Evolutionary conservation across 1,140 invertebrate species (phyloP), one percentile per base, ranked within the genome.

Genomic region (Monomorium pharaonis): DNA sequence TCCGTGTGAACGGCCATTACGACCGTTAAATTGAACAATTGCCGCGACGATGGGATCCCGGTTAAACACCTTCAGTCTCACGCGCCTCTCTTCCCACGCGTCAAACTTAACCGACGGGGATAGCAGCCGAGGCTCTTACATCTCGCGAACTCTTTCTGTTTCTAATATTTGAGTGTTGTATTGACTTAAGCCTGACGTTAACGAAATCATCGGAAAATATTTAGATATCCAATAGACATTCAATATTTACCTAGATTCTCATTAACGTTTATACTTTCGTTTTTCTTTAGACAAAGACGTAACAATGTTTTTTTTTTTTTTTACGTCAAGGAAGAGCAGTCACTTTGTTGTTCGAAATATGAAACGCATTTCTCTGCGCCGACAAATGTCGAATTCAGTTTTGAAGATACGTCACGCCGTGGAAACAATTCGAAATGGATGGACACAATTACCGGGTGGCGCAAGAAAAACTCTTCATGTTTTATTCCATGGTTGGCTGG

Each of bases 11-110:
- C 78, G 78, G n/a, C 75, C 72, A 76, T 90, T 89, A 90, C 85
- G 67, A 6, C 30, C 63, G 85, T 86, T 87, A 85, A 91, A 91
- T 92, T 92, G 89, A 92, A 91, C 89, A 92, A 92, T 92, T 91
- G 91, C 72, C 75, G 86, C 75, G 87, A 86, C 86, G 87, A 92
- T 90, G 86, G 62, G 86, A 86, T 85, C 75, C 47, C 84, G 85
- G 70, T 89, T 87, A 89, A 90, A 91, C 86, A 90, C 89, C 88
- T 92, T 85, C 75, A 78, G 91, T 91, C 84, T 85, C 65, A 78
- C 62, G 75, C 77, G 69, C 70, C 81, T 70, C 37, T 88, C 88
- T 91, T 92, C 90, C 91, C 90, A 92, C 91, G 90, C 88, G 76
- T 72, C 56, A 86, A 30, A 58, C 54, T 24, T 27, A 65, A 27